These are phyloP conservation scores for Hydractinia symbiolongicarpus DNA, from an alignment of 30 jellyfish, hydroid and myxozoan genomes.

Conservation along the genomic window DNA sequence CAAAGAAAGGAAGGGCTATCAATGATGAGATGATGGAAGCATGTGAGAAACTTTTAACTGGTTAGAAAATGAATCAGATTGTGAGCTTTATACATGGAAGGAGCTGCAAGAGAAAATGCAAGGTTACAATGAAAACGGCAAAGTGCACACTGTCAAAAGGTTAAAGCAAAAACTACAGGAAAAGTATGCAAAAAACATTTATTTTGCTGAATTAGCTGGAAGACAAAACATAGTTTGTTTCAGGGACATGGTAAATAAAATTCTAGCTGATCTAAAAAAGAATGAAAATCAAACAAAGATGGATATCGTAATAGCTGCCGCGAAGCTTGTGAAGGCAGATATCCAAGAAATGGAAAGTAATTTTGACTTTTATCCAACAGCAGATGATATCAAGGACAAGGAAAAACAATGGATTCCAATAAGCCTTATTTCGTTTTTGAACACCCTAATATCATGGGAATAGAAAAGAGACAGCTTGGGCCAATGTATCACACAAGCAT, in stretches of 20 bases:
- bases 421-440: neutral
- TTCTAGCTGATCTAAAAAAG: neutral
- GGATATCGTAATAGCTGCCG: slow-evolving; percentile 2
- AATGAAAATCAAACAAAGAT: neutral
- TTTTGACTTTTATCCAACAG: slow-evolving; percentile 15
- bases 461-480: slow-evolving; percentile 7
- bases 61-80: slow-evolving; percentile 33
- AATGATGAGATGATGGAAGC: slow-evolving; percentile 15
- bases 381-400: slow-evolving; percentile 12
- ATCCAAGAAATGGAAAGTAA: neutral
- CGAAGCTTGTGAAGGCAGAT: slow-evolving; percentile 7
- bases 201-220: slow-evolving; percentile 31
- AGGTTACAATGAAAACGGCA: slow-evolving; percentile 8
- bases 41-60: slow-evolving; percentile 17
- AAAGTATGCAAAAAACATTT: slow-evolving; percentile 24
- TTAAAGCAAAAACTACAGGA: slow-evolving; percentile 14
- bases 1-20: slow-evolving; percentile 31
- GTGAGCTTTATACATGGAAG: slow-evolving; percentile 22
- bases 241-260: slow-evolving; percentile 35
- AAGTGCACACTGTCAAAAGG: slow-evolving; percentile 4
- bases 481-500: slow-evolving; percentile 50
- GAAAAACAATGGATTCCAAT: slow-evolving; percentile 35
- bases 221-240: slow-evolving; percentile 34
- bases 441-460: neutral
- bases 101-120: slow-evolving; percentile 10